Base-by-base conservation (phyloP, 1,140 invertebrate genomes). In the Triops cancriformis region DNA sequence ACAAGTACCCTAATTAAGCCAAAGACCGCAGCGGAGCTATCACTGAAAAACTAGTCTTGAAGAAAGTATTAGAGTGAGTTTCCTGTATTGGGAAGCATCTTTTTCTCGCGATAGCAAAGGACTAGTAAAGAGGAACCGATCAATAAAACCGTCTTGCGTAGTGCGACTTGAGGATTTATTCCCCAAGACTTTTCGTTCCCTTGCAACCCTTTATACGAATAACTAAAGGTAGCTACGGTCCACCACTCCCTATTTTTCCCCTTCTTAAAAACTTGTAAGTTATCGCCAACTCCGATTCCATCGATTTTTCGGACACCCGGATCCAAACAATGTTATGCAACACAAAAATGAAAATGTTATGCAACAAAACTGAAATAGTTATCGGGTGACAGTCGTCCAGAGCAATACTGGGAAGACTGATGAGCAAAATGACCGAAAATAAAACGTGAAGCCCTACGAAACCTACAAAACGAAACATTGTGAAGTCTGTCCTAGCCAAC, bases 141-240 rank as follows among this genome's bases (percentile, higher is more conserved):
- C 51, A 64, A 64, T 64, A 64, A 64, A 14, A 64, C 51, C 51
- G 51, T 64, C 51, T 64, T 64, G 51, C 51, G 51, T 64, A 64
- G 51, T 64, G n/a, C 51, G 51, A 18, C 51, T 64, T 64, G 51
- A 23, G 51, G 51, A 64, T 23, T 18, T 64, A 7, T 23, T 64
- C 51, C n/a, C 14, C 14, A 64, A 64, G 51, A 12, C 51, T 64
- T 18, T 23, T 23, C 23, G n/a, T 64, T 14, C 9, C n/a, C 23
- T 14, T 23, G 14, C 7, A 23, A 64, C 51, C 14, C 51, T 23
- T 64, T 18, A 18, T 14, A 64, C 10, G 6, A 9, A 18, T n/a
- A 64, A 64, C 6, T 64, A 23, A 14, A 37, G 31, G 31, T 37
- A 37, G 31, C 31, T 4, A 37, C 31, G 31, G 2, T 37, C 51